A percentile compares a stretch with the other conserved stretches of the same genome.
These are phyloP conservation scores for Onchidella celtica DNA, from an alignment of 2,888 invertebrate genomes.

Conservation along the genomic window DNA sequence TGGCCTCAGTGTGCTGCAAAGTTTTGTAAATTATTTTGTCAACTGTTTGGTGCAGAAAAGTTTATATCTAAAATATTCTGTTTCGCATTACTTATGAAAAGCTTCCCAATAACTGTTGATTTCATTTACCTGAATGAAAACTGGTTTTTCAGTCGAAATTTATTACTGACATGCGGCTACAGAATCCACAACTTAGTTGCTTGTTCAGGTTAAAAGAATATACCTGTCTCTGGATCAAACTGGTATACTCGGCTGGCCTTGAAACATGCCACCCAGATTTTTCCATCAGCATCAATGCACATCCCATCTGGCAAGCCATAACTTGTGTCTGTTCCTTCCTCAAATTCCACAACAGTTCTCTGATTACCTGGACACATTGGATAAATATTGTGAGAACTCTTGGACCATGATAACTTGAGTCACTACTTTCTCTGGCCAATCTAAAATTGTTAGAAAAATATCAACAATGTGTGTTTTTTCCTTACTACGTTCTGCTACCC, in stretches of 20 bases:
- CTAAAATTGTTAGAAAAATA: too few species aligned
- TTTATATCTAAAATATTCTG: too few species aligned
- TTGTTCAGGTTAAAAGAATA: slow-evolving; percentile 4
- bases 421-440: too few species aligned
- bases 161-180: too few species aligned
- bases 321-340: slow-evolving; percentile 35
- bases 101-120: too few species aligned
- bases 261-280: slow-evolving; percentile 89
- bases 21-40: too few species aligned
- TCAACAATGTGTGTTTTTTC: not conserved
- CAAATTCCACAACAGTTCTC: slow-evolving; percentile 61
- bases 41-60: too few species aligned
- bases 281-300: slow-evolving; percentile 89
- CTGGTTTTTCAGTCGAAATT: too few species aligned
- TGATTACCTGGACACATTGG: slow-evolving; percentile 59
- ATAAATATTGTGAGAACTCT: not conserved
- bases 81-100: too few species aligned
- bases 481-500: not conserved
- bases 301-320: slow-evolving; percentile 82
- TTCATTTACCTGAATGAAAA: too few species aligned
- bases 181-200: not conserved
- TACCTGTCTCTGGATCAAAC: slow-evolving; percentile 78
- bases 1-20: too few species aligned
- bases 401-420: too few species aligned
- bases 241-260: slow-evolving; percentile 85